phyloP scores from a whole-genome alignment of 2,888 invertebrate species.

The Camponotus fellah region DNA sequence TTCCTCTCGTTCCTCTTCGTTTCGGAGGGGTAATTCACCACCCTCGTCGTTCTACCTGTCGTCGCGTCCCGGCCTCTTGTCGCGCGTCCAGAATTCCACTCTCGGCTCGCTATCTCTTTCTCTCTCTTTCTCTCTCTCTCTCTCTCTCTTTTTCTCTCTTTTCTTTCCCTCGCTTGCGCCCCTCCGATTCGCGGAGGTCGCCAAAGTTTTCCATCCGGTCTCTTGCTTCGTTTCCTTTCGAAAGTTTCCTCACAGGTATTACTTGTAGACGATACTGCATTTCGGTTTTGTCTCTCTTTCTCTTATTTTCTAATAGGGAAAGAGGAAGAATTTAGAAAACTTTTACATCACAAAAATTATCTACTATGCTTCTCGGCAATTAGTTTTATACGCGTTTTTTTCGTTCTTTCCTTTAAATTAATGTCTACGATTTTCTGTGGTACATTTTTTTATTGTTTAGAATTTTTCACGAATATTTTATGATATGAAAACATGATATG shows the following conservation, averaged over 20 bases:
- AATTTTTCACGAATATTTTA: conserved; percentile 7
- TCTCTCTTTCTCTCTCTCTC: neutral
- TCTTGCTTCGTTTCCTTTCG: conserved; percentile 28
- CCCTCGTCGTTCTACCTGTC: conserved; percentile 29
- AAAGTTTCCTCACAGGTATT: conserved; percentile 5
- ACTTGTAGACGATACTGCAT: conserved; percentile 19
- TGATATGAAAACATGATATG: no score
- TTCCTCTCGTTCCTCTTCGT: conserved; percentile 34
- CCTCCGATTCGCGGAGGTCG: neutral
- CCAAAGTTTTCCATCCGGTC: conserved; percentile 13
- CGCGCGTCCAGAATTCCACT: conserved; percentile 22
- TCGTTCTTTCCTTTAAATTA: neutral
- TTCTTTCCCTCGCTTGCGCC: no score
- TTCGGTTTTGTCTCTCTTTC: neutral
- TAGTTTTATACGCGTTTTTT: neutral
- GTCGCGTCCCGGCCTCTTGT: conserved; percentile 13
- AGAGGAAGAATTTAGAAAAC: neutral
- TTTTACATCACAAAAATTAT: neutral
- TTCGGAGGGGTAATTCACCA: conserved; percentile 32
- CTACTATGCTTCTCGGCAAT: neutral
- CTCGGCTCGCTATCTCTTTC: neutral
- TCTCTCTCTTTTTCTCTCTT: no score
- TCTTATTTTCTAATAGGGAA: neutral
- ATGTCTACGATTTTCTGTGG: neutral
- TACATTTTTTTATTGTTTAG: neutral